Evolutionary conservation across 2,888 invertebrate genomes (phyloP).

Genomic region (Scaptomyza caliginosa): DNA sequence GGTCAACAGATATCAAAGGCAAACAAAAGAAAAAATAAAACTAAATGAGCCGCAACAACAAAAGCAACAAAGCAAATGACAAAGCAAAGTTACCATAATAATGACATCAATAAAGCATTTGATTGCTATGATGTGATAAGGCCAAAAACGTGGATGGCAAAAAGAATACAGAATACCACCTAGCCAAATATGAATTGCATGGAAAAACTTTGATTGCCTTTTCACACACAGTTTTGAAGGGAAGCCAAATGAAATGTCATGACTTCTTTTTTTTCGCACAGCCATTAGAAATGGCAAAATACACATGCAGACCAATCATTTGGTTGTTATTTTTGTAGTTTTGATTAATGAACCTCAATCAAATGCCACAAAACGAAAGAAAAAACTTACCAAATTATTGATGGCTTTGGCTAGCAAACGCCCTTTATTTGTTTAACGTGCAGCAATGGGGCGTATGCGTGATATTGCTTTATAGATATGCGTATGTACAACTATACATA

Average conservation of each 20-base stretch:
- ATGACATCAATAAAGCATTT: constrained; percentile 74
- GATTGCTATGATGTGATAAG: constrained; percentile 70
- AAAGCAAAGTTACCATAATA: constrained; percentile 62
- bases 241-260: constrained; percentile 59
- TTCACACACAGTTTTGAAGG: neutral
- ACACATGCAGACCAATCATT: constrained; percentile 49
- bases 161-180: constrained; percentile 4
- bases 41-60: constrained; percentile 60
- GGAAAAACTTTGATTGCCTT: constrained; percentile 64
- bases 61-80: constrained; percentile 46
- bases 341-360: constrained; percentile 72
- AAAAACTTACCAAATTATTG: neutral
- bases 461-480: constrained; percentile 33
- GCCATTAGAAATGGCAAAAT: constrained; percentile 58
- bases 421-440: constrained; percentile 42
- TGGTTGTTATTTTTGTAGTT: constrained; percentile 23
- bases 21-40: constrained; percentile 5
- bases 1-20: constrained; percentile 34
- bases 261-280: constrained; percentile 33
- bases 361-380: constrained; percentile 41
- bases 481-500: constrained; percentile 1
- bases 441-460: constrained; percentile 56
- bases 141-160: constrained; percentile 43
- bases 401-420: constrained; percentile 27
- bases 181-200: constrained; percentile 37